phyloP scores from a whole-genome alignment of 2,888 invertebrate genomes.

The Temnothorax unifasciatus region DNA sequence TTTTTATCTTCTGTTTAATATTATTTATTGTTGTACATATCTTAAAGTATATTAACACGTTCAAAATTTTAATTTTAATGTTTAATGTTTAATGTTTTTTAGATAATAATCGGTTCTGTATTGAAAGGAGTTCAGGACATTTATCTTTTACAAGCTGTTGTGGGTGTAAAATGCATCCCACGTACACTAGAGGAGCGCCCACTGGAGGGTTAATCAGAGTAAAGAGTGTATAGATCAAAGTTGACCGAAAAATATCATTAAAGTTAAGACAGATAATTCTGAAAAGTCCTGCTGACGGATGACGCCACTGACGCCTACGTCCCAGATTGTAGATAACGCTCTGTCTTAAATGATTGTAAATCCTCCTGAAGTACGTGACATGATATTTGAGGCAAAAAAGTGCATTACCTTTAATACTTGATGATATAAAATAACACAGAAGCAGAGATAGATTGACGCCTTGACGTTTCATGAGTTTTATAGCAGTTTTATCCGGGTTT shows the following conservation, averaged over 20 bases:
- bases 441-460: conserved; percentile 11
- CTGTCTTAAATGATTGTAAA: neutral
- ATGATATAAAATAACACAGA: conserved; percentile 9
- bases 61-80: no score
- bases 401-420: conserved; percentile 6
- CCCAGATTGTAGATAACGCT: neutral
- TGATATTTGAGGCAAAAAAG: neutral
- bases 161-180: no score
- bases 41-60: no score
- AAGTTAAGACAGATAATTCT: neutral
- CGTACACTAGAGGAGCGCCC: no score
- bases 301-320: neutral
- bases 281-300: neutral
- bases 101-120: no score
- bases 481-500: neutral
- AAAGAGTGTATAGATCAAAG: neutral
- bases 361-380: neutral
- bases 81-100: no score
- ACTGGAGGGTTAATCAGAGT: neutral
- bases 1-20: no score
- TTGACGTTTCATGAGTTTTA: conserved; percentile 19
- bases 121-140: no score
- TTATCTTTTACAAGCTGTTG: no score
- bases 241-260: neutral
- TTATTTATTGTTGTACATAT: no score